Percentiles rank a stretch among this genome's conserved stretches.
phyloP scores from a whole-genome alignment of 2,113 vertebrate species.

The Collichthys lucidus region DNA sequence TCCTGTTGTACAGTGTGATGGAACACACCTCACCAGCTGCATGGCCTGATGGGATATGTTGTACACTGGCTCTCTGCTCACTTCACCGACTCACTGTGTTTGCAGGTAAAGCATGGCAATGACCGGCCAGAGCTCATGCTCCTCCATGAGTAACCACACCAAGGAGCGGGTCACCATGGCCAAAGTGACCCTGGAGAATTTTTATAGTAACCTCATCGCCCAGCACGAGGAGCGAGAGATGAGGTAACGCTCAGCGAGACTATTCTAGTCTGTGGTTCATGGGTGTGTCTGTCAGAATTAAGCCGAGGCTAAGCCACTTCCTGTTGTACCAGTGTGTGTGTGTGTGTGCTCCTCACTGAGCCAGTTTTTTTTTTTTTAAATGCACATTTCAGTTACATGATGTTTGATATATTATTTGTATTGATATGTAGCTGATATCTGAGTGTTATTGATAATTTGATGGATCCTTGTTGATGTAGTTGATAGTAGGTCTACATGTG shows the following conservation, averaged over 20 bases:
- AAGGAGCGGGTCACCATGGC: constrained; percentile 99
- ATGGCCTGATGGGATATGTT: not conserved
- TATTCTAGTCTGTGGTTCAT: too few species aligned
- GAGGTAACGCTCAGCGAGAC: constrained; percentile 85
- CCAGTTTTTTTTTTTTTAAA: not conserved
- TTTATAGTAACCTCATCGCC: constrained; percentile 97
- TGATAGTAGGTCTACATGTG: not conserved
- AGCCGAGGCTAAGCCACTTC: constrained; percentile 2
- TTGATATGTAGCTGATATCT: not conserved
- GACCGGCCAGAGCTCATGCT: constrained; percentile 93
- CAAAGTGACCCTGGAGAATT: constrained; percentile 98
- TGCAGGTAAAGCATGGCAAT: constrained; percentile 92
- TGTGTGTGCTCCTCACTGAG: not conserved
- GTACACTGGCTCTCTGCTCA: not conserved
- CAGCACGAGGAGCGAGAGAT: constrained; percentile 98
- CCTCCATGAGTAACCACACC: constrained; percentile 98
- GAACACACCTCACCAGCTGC: not conserved
- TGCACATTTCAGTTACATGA: too few species aligned
- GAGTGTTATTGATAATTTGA: not conserved
- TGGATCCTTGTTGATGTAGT: not conserved
- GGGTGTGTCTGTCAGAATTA: not conserved
- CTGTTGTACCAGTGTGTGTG: not conserved
- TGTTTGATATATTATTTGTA: not conserved
- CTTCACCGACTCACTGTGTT: not conserved
- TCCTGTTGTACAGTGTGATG: not conserved